Base-by-base conservation (phyloP, 1,140 invertebrate species). In the Sinella curviseta region DNA sequence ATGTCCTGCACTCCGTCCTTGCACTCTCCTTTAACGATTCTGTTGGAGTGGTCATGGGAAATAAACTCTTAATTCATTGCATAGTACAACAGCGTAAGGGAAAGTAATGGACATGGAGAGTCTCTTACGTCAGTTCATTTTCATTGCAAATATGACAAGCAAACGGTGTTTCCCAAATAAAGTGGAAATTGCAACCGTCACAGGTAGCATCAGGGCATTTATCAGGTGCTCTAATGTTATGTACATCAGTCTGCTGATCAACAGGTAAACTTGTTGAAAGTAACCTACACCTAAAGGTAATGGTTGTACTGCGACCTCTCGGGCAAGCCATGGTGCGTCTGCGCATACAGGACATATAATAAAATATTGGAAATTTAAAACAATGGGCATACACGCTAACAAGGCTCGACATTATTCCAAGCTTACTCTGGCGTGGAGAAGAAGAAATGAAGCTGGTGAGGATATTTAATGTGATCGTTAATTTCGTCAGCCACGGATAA, bases 181-280 rank as follows among this genome's bases (percentile, higher is more conserved):
- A 89, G 83, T 91, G 90, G 82, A 90, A 91, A 73, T 87, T 87
- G 84, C 91, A 91, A 1, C 91, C 91, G 85, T 91, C 90, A 84
- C 91, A 92, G 1, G 91, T 92, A 1, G 90, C 91, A 85, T 91
- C 90, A 0, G 89, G 87, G 85, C 91, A 91, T 35, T 88, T 87
- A 1, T 87, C 85, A 2, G 91, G 90, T 36, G 89, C 82, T 60
- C 84, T 80, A 36, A 90, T 85, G 2, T 79, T 84, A 8, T 57
- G 77, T 74, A 74, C 28, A 36, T 34, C 70, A 20, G 12, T 77
- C 73, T 74, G n/a, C 39, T 75, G 39, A 17, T 80, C 28, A 65
- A 28, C 26, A 87, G 88, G 48, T 86, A 85, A 87, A 30, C 86
- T 83, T 76, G 87, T 77, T 30, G 85, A 86, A 1, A 85, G 85